phyloP scores from a whole-genome alignment of 2,888 invertebrate species.

The Acronicta psi region DNA sequence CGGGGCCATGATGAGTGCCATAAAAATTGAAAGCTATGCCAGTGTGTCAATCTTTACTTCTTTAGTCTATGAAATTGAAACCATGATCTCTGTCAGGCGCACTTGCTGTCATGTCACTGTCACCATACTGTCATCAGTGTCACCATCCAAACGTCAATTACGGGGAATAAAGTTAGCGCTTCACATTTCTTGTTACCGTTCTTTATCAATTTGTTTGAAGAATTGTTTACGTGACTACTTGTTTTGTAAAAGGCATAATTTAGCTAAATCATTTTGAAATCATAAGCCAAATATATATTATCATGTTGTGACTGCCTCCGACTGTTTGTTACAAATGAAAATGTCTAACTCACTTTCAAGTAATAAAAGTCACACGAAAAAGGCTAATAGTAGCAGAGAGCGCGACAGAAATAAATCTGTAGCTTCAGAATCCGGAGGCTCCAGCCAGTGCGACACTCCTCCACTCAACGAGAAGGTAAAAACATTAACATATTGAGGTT shows the following conservation, averaged over 20 bases:
- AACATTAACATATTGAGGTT: conserved; percentile 17
- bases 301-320: conserved; percentile 47
- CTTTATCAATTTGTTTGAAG: conserved; percentile 42
- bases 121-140: conserved; percentile 13
- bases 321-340: conserved; percentile 38
- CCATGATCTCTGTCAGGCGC: background rate
- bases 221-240: conserved; percentile 48
- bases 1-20: too few relatives aligned
- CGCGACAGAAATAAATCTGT: conserved; percentile 82
- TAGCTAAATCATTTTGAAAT: conserved; percentile 21
- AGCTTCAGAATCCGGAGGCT: conserved; percentile 84
- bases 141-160: conserved; percentile 32
- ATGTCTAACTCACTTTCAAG: conserved; percentile 78
- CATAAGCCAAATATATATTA: conserved; percentile 9
- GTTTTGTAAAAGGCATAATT: conserved; percentile 28
- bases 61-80: too few relatives aligned
- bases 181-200: conserved; percentile 43
- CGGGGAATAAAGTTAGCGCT: conserved; percentile 45
- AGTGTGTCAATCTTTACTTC: too few relatives aligned
- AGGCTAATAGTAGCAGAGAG: conserved; percentile 75
- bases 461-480: conserved; percentile 83
- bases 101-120: background rate
- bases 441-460: conserved; percentile 85
- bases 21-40: too few relatives aligned
- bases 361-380: conserved; percentile 80